A percentile compares a stretch with the other conserved stretches of the same genome.
phyloP scores from a whole-genome alignment of 1,140 invertebrate species.

The Galendromus occidentalis region DNA sequence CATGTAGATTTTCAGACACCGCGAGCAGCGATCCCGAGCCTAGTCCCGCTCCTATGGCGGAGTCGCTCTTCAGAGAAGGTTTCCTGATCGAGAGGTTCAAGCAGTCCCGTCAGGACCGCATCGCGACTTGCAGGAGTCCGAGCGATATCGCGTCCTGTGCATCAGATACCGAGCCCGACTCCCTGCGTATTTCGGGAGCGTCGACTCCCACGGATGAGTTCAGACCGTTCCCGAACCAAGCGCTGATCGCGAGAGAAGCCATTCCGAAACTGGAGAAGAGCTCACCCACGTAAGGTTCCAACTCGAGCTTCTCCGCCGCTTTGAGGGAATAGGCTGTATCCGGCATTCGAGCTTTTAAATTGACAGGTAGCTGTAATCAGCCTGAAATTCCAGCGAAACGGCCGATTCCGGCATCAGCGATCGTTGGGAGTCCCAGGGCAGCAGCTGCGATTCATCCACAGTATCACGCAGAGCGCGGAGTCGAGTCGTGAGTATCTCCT shows the following conservation, averaged over 20 bases:
- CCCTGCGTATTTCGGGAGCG: neutral
- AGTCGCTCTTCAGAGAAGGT: neutral
- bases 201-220: slow-evolving; percentile 1
- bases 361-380: too few species aligned
- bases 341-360: too few species aligned
- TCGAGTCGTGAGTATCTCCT: neutral
- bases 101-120: neutral
- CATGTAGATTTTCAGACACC: neutral
- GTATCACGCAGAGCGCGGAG: neutral
- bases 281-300: too few species aligned
- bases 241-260: neutral
- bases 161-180: neutral
- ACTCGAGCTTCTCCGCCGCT: too few species aligned
- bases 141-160: neutral
- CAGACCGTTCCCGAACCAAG: neutral
- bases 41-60: neutral
- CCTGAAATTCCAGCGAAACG: neutral
- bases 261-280: too few species aligned
- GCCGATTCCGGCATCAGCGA: slow-evolving; percentile 5
- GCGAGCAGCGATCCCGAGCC: neutral
- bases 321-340: too few species aligned
- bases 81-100: neutral
- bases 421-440: slow-evolving; percentile 4
- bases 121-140: neutral
- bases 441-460: neutral